Conservation (phyloP, 2,113 vertebrate genomes). For the Butorides virescens region DNA sequence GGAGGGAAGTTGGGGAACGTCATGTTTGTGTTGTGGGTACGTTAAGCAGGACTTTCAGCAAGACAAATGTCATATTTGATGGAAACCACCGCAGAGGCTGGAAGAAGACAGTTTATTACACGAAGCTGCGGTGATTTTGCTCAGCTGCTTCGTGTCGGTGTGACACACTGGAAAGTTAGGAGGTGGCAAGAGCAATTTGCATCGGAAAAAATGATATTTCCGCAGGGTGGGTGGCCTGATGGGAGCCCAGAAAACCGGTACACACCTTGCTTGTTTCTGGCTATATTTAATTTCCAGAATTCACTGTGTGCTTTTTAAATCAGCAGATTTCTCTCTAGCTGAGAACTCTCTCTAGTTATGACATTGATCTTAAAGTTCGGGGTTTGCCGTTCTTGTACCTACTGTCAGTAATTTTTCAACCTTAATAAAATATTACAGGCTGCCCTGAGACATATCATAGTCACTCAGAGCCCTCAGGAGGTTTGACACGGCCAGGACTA, state of each 20-base stretch:
- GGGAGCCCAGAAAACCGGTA: background rate
- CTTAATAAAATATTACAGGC: background rate
- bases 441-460: background rate
- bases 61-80: conserved; percentile 6
- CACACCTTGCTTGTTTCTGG: conserved; percentile 1
- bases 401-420: background rate
- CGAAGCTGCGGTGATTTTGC: background rate
- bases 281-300: background rate
- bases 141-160: background rate
- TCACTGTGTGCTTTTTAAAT: background rate
- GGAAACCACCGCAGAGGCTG: conserved; percentile 11
- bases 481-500: background rate
- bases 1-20: background rate
- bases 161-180: background rate
- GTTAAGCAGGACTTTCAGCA: conserved; percentile 9
- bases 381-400: background rate
- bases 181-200: conserved; percentile 19
- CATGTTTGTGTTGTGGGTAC: conserved; percentile 10
- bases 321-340: background rate
- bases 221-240: conserved; percentile 22
- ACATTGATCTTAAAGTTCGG: background rate
- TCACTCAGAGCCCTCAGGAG: background rate
- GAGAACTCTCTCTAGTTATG: background rate
- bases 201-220: background rate
- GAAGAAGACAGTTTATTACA: background rate